phyloP scores from a whole-genome alignment of 2,888 invertebrate species.

The Holacanthella duospinosa region DNA sequence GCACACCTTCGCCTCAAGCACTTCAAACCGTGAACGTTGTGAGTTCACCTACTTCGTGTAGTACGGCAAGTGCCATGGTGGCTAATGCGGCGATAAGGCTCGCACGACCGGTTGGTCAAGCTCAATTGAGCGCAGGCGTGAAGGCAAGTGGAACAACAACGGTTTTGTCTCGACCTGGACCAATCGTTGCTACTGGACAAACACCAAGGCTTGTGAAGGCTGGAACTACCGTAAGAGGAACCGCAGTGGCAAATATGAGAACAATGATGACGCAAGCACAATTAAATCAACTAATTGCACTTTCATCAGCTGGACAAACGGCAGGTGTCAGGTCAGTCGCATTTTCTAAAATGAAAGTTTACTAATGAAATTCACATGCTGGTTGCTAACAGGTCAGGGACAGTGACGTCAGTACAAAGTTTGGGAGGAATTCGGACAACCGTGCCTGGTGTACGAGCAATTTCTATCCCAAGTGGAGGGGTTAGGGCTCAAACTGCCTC shows the following conservation, averaged over 20 bases:
- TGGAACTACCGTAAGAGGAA: constrained; percentile 12
- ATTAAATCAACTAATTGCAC: background rate
- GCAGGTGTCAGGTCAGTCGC: no score
- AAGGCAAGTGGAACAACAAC: constrained; percentile 17
- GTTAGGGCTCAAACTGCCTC: constrained; percentile 15
- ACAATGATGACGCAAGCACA: constrained; percentile 18
- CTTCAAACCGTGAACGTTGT: background rate
- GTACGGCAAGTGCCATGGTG: constrained; percentile 27
- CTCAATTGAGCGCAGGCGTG: no score
- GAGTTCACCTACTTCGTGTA: constrained; percentile 26
- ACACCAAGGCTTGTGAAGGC: constrained; percentile 13
- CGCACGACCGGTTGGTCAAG: constrained; percentile 15
- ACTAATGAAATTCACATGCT: no score
- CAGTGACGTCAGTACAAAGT: background rate
- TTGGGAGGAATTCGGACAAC: background rate
- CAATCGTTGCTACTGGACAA: no score
- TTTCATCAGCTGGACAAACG: background rate
- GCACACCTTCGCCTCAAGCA: no score
- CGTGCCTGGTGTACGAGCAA: constrained; percentile 10
- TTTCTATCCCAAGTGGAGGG: constrained; percentile 7
- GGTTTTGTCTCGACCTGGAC: constrained; percentile 5
- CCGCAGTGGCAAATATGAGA: constrained; percentile 12
- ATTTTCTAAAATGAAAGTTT: no score
- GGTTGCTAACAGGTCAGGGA: background rate
- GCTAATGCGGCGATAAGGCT: constrained; percentile 20